Base-by-base conservation (phyloP, 2,113 vertebrate species). In the Poeciliopsis turrubarensis region DNA sequence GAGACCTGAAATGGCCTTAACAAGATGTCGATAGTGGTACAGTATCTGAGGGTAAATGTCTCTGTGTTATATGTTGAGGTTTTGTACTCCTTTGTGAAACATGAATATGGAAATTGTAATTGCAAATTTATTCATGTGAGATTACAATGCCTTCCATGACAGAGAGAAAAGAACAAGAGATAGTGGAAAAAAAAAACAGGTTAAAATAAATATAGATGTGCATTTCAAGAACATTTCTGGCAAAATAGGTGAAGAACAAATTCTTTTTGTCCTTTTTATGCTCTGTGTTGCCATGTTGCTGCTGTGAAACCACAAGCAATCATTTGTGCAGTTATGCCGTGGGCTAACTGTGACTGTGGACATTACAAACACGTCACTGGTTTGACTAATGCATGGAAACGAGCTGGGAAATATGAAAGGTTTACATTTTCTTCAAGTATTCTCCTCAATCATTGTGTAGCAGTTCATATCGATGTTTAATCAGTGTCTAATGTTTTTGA, bases 351-450 rank as follows among this genome's bases (percentile, higher is more conserved):
- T 26, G 15, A 62, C 68, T 63, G 72, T 65, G 22, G 72, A 39
- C 71, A 63, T 73, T n/a, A 76, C 70, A 26, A 75, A 82, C 29
- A 73, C 47, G 41, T 80, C 80, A 78, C n/a, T 68, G 5, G 60
- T 63, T 60, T 77, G 78, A 85, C 30, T 39, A 66, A 81, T 60
- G 63, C 34, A 32, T 26, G 34, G 30, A 77, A 86, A 82, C 63
- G 76, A 72, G 47, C 61, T 68, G 27, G 29, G 66, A 74, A 60
- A 57, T 26, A 80, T 77, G 32, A 63, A 65, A 79, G 63, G n/a
- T 75, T 72, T 47, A 54, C 26, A 3, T 22, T 60, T 68, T 41
- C 17, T 74, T 30, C 31, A 30, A 81, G 10, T 37, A 19, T 57
- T 14, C 10, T 73, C 22, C 8, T 73, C 54, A 67, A 73, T 78